phyloP scores from a whole-genome alignment of 2,888 invertebrate species.

The Mayetiola destructor region DNA sequence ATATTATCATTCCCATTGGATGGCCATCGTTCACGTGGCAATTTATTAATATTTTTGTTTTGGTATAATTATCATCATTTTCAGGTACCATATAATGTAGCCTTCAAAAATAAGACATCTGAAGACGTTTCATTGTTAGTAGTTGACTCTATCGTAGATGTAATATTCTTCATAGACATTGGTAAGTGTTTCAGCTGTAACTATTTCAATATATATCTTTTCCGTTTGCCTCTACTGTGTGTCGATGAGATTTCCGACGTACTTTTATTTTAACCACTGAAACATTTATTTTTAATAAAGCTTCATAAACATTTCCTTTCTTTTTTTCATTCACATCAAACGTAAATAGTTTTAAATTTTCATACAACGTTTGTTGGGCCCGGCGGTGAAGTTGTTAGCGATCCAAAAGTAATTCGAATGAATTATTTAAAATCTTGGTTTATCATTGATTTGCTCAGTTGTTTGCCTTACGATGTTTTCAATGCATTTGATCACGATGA shows the following conservation, averaged over 20 bases:
- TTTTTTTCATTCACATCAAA: too few relatives aligned
- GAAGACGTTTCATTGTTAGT: constrained; percentile 89
- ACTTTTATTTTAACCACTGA: not conserved
- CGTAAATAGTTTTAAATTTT: constrained; percentile 94
- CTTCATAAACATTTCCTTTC: not conserved
- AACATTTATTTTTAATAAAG: not conserved
- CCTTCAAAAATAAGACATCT: constrained; percentile 98
- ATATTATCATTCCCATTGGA: too few relatives aligned
- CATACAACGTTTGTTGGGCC: constrained; percentile 99
- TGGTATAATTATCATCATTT: too few relatives aligned
- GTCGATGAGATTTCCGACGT: not conserved
- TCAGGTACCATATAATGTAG: constrained; percentile 96
- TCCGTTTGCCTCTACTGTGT: not conserved
- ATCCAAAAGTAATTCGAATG: constrained; percentile 95
- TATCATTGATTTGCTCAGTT: constrained; percentile 95
- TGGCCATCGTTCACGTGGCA: not conserved
- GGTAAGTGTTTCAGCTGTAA: constrained; percentile 26
- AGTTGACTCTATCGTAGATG: constrained; percentile 97
- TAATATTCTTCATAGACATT: constrained; percentile 99
- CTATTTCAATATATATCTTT: not conserved
- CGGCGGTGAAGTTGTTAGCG: constrained; percentile 91
- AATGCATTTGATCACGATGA: constrained; percentile 99
- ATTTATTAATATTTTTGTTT: constrained; percentile 6
- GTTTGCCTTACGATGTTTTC: constrained; percentile 99
- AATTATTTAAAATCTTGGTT: constrained; percentile 99